Evolutionary conservation across 2,797 vertebrate genomes (phyloP), one percentile per base, ranked within the genome.

Genomic region (Sebastes matsubarae): DNA sequence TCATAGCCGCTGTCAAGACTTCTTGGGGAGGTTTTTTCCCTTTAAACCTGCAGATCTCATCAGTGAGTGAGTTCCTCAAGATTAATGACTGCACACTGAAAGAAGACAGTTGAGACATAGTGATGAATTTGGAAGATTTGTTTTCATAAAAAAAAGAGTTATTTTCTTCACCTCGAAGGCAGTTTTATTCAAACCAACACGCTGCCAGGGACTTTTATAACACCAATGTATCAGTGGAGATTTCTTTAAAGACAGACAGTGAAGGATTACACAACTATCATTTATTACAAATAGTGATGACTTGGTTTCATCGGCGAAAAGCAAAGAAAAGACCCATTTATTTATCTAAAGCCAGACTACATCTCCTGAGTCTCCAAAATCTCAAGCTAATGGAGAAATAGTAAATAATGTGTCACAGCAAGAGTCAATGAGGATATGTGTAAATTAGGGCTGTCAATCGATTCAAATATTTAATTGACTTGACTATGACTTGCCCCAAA

Each of bases 1-100:
- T 65, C 8, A 8, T 1, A 27, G 54, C 11, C 12, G 8, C 20
- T 14, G 5, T 60, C 1, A 4, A 5, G 6, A 68, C 3, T 20
- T 64, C 13, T n/a, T 4, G 22, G 8, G 5, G 54, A 18, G 8
- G 1, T 50, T 14, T n/a, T 60, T 73, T 13, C 4, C 34, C 58
- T 29, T 38, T 14, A 10, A 20, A 67, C 10, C 75, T 75, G 79
- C 60, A 52, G 9, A 68, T 79, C 55, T 68, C 75, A 81, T 75
- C 71, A 79, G 59, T 12, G 42, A 3, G 36, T 16, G 42, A 3
- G 18, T 24, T 29, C 20, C 36, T 61, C 0, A 25, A 13, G 75
- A 75, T 67, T 71, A 38, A 85, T 50, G 57, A 2, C 2, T 0
- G 1, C 22, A 1, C 24, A 1, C 20, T 57, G 75, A 70, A 10